Percentiles rank a stretch among this genome's conserved stretches.
Conservation (phyloP, 1,140 invertebrate species). For the Anthonomus grandis region DNA sequence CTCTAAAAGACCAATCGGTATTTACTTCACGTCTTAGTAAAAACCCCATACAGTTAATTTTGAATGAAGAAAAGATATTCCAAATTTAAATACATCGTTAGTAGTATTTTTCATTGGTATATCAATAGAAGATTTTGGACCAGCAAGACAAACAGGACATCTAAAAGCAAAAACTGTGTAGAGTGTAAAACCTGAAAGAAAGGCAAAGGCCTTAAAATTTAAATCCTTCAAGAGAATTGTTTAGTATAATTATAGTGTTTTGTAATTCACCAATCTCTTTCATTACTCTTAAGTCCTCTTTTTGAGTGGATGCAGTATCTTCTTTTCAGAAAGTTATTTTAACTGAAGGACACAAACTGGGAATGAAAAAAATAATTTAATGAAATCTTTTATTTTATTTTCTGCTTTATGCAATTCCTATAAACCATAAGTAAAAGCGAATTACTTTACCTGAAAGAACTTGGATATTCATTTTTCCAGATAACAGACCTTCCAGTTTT, state of each 20-base stretch:
- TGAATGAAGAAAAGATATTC: constrained; percentile 1
- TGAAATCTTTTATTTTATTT: constrained; percentile 5
- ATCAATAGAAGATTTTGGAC: constrained; percentile 4
- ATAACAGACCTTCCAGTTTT: constrained; percentile 1
- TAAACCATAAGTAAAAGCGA: constrained; percentile 4
- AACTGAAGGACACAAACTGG: constrained; percentile 1
- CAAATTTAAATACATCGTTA: constrained; percentile 3
- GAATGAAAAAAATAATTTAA: constrained; percentile 5
- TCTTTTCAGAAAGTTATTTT: background rate
- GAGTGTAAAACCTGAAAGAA: background rate
- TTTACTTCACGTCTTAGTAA: constrained; percentile 3
- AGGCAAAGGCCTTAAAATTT: too few species aligned
- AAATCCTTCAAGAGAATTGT: constrained; percentile 5
- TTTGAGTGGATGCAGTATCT: constrained; percentile 3
- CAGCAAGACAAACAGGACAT: constrained; percentile 2
- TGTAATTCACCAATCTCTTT: constrained; percentile 6
- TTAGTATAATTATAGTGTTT: constrained; percentile 4
- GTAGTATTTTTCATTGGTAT: constrained; percentile 9
- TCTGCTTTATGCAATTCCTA: constrained; percentile 4
- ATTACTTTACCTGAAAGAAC: constrained; percentile 1
- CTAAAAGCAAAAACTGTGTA: constrained; percentile 3
- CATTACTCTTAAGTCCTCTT: constrained; percentile 5
- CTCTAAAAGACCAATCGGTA: background rate
- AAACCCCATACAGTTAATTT: constrained; percentile 4
- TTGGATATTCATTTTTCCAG: constrained; percentile 6